Conservation (phyloP, 2,113 vertebrate genomes). For the Rallus limicola region DNA sequence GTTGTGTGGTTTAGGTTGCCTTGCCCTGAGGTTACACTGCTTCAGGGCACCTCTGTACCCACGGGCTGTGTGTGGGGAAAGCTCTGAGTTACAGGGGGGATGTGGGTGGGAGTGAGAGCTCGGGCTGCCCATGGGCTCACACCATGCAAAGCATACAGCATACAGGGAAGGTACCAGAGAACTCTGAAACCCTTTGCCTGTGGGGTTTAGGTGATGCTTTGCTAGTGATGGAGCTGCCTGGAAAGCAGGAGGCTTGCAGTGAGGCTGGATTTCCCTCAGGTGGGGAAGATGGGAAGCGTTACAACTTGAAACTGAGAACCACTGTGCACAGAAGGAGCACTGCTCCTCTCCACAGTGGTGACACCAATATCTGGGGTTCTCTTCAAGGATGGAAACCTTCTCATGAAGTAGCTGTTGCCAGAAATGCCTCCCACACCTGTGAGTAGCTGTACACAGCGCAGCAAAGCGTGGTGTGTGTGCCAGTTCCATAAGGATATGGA, state of each 20-base stretch:
- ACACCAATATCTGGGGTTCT: rapidly evolving
- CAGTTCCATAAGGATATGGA: not conserved
- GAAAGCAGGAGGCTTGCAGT: too few species aligned
- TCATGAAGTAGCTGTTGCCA: not conserved
- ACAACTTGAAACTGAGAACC: not conserved
- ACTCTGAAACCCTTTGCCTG: not conserved
- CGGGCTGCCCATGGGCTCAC: rapidly evolving
- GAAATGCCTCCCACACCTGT: not conserved
- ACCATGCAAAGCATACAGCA: rapidly evolving
- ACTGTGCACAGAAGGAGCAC: not conserved
- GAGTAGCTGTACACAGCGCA: not conserved
- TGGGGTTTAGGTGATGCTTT: rapidly evolving
- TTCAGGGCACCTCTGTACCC: not conserved
- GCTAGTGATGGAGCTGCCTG: too few species aligned
- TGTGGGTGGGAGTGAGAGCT: not conserved
- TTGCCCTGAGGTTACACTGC: rapidly evolving
- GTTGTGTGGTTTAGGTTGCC: not conserved
- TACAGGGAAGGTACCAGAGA: rapidly evolving
- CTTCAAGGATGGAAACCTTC: rapidly evolving
- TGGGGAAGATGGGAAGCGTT: not conserved
- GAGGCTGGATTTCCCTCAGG: not conserved
- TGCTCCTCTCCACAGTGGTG: rapidly evolving
- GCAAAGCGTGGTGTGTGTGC: not conserved
- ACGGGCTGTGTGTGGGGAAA: too few species aligned
- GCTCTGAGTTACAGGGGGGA: too few species aligned